phyloP scores from a whole-genome alignment of 1,140 invertebrate species.

The Eriocheir sinensis region DNA sequence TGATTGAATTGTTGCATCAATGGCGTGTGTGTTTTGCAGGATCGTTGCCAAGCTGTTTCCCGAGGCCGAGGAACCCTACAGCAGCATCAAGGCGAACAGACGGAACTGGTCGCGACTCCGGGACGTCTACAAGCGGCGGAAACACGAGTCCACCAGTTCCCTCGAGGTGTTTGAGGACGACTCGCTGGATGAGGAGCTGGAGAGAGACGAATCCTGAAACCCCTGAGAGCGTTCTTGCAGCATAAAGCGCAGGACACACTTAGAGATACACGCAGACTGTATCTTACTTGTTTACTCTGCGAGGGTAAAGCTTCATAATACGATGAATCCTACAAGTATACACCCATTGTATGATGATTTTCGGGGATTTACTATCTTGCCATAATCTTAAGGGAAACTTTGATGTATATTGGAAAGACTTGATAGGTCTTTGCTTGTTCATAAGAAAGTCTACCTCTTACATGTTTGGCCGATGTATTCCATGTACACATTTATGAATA shows the following conservation, averaged over 20 bases:
- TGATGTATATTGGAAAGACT: conserved; percentile 9
- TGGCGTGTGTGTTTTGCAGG: conserved; percentile 51
- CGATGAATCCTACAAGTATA: not conserved
- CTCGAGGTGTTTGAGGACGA: conserved; percentile 78
- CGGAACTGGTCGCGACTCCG: conserved; percentile 69
- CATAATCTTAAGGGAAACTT: not conserved
- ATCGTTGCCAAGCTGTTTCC: conserved; percentile 75
- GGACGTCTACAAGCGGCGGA: conserved; percentile 74
- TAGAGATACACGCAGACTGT: not conserved
- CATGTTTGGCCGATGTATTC: conserved; percentile 10
- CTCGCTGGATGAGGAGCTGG: conserved; percentile 73
- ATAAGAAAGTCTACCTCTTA: conserved; percentile 25
- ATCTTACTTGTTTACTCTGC: not conserved
- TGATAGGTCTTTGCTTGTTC: not conserved
- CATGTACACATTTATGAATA: not conserved
- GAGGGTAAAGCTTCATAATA: not conserved
- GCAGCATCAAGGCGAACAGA: conserved; percentile 64
- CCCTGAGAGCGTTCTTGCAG: not conserved
- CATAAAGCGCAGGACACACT: not conserved
- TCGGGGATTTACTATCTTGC: not conserved
- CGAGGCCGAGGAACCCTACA: conserved; percentile 69
- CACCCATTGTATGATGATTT: not conserved
- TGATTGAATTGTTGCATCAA: no score
- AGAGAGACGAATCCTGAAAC: conserved; percentile 55
- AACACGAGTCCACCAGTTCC: conserved; percentile 73